phyloP scores from a whole-genome alignment of 2,113 vertebrate genomes.

The Lethenteron camtschaticum region DNA sequence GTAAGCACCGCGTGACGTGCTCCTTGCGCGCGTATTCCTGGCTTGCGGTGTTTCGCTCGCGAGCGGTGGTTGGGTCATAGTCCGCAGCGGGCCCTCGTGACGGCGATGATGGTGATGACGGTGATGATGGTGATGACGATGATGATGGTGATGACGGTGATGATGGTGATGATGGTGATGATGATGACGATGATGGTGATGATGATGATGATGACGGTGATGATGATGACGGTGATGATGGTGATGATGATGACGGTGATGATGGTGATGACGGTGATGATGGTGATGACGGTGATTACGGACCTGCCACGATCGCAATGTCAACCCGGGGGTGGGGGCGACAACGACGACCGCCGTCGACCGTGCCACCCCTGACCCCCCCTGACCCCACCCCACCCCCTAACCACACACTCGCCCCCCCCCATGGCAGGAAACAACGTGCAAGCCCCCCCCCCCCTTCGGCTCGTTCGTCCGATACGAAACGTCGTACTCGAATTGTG shows the following conservation, averaged over 20 bases:
- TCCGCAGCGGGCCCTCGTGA: neutral
- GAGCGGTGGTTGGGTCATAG: neutral
- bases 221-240: neutral
- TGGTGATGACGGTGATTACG: neutral
- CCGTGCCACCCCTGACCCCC: too few relatives aligned
- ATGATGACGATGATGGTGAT: neutral
- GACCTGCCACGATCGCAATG: too few relatives aligned
- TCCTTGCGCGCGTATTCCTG: too few relatives aligned
- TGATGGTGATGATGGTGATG: neutral
- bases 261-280: neutral
- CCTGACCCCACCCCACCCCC: too few relatives aligned
- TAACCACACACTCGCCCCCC: too few relatives aligned
- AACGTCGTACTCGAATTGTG: too few relatives aligned
- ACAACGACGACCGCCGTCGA: neutral
- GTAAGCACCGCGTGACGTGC: too few relatives aligned
- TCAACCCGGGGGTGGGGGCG: neutral
- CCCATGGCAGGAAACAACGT: too few relatives aligned
- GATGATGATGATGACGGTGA: neutral
- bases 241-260: neutral
- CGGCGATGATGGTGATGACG: neutral
- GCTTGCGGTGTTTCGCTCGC: neutral
- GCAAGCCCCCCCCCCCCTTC: too few relatives aligned
- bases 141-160: neutral
- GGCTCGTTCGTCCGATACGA: too few relatives aligned
- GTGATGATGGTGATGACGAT: neutral